Conservation (phyloP, 2,113 vertebrate genomes). For the Bos indicus region DNA sequence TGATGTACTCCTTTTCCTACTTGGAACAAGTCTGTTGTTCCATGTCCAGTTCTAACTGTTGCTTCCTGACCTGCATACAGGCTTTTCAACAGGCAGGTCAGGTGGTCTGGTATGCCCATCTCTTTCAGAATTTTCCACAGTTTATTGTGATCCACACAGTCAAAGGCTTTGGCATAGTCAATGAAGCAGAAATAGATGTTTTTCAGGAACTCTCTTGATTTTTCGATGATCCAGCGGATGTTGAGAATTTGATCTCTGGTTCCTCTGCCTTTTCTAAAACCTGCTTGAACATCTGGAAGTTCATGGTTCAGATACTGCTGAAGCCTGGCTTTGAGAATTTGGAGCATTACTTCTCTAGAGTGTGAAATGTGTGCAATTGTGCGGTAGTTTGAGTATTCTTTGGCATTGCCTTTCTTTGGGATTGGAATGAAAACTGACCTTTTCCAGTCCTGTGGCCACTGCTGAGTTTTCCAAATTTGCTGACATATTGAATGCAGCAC, state of each 20-base stretch:
- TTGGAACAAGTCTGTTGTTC: neutral
- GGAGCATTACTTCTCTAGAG: neutral
- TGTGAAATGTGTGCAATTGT: neutral
- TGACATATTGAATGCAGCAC: neutral
- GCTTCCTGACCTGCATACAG: neutral
- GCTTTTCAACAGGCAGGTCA: neutral
- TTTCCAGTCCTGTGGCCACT: neutral
- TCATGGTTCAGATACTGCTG: neutral
- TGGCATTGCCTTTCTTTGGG: neutral
- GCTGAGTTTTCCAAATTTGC: neutral
- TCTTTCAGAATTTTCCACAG: neutral
- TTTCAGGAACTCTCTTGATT: neutral
- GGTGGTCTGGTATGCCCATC: neutral
- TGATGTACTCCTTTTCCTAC: accelerated
- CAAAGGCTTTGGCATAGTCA: neutral
- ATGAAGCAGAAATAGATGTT: neutral
- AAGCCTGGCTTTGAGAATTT: neutral
- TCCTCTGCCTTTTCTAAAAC: neutral
- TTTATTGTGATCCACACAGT: neutral
- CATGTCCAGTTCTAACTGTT: neutral
- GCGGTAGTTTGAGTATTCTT: neutral
- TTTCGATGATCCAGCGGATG: accelerated
- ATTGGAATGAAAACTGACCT: neutral
- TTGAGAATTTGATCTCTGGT: neutral
- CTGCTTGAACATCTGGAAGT: neutral